A percentile compares a stretch with the other conserved stretches of the same genome.
These are phyloP conservation scores for Serrognathus titanus DNA, from an alignment of 2,888 invertebrate species.

Conservation along the genomic window DNA sequence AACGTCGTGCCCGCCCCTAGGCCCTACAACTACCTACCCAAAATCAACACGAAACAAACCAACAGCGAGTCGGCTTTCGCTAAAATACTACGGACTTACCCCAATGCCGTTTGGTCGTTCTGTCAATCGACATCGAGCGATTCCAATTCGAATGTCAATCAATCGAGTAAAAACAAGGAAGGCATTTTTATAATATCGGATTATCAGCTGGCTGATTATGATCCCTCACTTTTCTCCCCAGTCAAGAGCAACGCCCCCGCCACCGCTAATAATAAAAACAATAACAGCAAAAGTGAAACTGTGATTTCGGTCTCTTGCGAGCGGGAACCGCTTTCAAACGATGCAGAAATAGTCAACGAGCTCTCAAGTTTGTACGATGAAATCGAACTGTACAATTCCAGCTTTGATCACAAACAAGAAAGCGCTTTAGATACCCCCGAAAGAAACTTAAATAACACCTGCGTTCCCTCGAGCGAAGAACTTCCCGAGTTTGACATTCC, in stretches of 20 bases:
- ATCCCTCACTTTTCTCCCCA: too few species aligned
- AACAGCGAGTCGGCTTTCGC: not conserved
- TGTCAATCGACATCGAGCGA: not conserved
- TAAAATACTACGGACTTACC: not conserved
- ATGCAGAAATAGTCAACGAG: not conserved
- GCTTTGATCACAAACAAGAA: too few species aligned
- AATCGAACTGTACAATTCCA: not conserved
- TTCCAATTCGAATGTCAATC: too few species aligned
- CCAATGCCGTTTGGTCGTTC: slow-evolving; percentile 7
- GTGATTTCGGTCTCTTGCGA: too few species aligned
- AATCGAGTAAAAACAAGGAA: too few species aligned
- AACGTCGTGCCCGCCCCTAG: not conserved
- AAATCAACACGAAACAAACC: not conserved
- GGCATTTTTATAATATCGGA: not conserved
- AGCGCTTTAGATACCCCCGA: too few species aligned
- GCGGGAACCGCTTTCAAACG: too few species aligned
- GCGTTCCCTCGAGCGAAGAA: too few species aligned
- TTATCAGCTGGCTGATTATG: not conserved
- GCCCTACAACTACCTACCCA: not conserved
- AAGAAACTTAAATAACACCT: too few species aligned
- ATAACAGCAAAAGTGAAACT: too few species aligned
- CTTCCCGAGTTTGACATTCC: too few species aligned
- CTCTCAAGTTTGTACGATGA: not conserved
- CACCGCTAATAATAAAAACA: too few species aligned
- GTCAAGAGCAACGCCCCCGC: not conserved